Percentiles rank a stretch among this genome's conserved stretches.
Evolutionary conservation across 2,113 vertebrate genomes (phyloP).

Genomic region (Calypte anna): DNA sequence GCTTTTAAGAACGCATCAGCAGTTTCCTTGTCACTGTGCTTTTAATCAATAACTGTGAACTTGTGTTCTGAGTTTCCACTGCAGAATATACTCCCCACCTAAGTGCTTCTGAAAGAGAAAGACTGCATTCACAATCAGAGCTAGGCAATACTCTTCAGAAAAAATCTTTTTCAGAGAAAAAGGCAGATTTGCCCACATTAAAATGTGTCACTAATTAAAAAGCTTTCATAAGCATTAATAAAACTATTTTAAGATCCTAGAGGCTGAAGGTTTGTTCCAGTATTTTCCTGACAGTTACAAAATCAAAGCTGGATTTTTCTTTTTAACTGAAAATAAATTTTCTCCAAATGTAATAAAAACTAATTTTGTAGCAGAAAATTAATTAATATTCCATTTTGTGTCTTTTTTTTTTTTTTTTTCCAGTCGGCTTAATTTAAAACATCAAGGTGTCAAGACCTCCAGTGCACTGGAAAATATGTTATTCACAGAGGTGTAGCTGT

Average conservation of each 20-base stretch:
- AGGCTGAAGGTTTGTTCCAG: neutral
- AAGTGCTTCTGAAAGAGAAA: neutral
- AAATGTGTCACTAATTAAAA: neutral
- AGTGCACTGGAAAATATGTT: neutral
- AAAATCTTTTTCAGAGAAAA: neutral
- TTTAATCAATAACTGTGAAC: neutral
- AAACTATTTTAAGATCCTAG: neutral
- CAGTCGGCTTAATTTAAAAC: neutral
- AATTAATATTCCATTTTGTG: neutral
- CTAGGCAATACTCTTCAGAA: neutral
- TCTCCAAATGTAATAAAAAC: neutral
- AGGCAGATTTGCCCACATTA: neutral
- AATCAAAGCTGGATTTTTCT: neutral
- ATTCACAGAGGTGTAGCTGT: neutral
- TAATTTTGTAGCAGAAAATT: neutral
- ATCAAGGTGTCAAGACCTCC: neutral
- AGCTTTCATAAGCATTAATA: neutral
- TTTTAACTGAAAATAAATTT: neutral
- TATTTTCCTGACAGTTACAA: neutral
- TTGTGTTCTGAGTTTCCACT: neutral
- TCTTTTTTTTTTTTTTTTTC: neutral
- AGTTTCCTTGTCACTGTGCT: neutral
- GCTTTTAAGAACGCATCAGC: neutral
- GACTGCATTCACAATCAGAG: neutral
- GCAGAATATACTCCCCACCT: neutral